Conservation (phyloP, 2,113 vertebrate genomes). For the Forbesichthys agassizii region DNA sequence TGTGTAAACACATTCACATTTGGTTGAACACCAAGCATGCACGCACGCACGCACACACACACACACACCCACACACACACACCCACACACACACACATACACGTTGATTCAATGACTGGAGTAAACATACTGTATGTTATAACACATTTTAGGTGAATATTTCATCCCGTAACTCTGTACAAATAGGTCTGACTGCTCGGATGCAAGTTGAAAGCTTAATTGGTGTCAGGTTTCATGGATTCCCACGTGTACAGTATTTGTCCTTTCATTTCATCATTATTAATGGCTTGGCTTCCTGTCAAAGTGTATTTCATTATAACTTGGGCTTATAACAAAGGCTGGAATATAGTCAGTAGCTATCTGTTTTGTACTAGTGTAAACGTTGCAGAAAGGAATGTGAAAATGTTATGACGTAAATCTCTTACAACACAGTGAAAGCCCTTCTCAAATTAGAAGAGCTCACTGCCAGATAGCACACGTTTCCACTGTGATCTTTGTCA, state of each 20-base stretch:
- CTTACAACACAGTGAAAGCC: slow-evolving; percentile 13
- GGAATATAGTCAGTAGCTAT: no score
- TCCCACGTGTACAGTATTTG: slow-evolving; percentile 27
- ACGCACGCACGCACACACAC: no score
- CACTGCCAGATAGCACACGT: slow-evolving; percentile 50
- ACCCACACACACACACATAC: not conserved
- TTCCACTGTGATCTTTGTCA: slow-evolving; percentile 24
- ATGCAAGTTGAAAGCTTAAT: slow-evolving; percentile 36
- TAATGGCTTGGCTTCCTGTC: slow-evolving; percentile 37
- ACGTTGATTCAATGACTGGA: not conserved
- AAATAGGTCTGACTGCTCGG: slow-evolving; percentile 5
- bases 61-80: not conserved
- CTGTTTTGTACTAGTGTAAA: not conserved
- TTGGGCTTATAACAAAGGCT: not conserved
- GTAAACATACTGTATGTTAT: no score
- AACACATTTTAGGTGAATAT: slow-evolving; percentile 19
- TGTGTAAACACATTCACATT: slow-evolving; percentile 1
- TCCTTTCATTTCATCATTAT: slow-evolving; percentile 20
- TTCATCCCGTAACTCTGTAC: not conserved
- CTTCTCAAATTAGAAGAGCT: slow-evolving; percentile 16
- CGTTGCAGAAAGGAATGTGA: slow-evolving; percentile 38
- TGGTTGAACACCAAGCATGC: not conserved
- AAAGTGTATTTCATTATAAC: slow-evolving; percentile 45
- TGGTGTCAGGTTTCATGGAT: slow-evolving; percentile 26
- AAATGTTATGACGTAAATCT: slow-evolving; percentile 25